Percentiles rank a stretch among this genome's conserved stretches.
Conservation (phyloP, 2,888 invertebrate species). For the Dasysyrphus albostriatus region DNA sequence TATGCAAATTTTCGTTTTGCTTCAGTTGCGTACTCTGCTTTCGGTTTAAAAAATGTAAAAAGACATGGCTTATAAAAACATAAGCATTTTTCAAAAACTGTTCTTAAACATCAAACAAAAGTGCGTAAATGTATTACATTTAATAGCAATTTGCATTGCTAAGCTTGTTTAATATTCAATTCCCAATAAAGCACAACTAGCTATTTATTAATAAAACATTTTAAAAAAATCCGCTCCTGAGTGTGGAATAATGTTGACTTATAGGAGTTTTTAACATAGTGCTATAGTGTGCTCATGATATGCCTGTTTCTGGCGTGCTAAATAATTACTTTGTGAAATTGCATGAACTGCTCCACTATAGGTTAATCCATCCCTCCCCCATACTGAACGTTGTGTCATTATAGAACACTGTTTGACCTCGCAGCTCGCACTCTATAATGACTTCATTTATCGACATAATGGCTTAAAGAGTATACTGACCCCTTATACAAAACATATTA, state of each 20-base stretch:
- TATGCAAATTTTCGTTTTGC: no score
- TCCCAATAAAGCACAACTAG: not conserved
- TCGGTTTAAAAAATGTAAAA: no score
- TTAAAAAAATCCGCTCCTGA: not conserved
- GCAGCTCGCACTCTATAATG: constrained; percentile 44
- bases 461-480: constrained; percentile 39
- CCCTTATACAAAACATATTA: not conserved
- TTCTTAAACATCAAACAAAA: no score
- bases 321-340: constrained; percentile 64
- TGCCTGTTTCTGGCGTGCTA: constrained; percentile 45
- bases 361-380: not conserved
- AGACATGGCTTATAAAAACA: no score
- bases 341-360: constrained; percentile 45
- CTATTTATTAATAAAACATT: no score
- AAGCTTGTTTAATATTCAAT: no score
- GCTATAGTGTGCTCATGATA: not conserved
- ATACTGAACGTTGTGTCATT: not conserved
- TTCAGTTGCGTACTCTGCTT: no score
- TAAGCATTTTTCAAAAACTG: no score
- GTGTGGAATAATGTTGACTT: not conserved
- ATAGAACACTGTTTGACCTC: constrained; percentile 22
- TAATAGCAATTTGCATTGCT: not conserved
- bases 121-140: no score
- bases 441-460: constrained; percentile 61
- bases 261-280: constrained; percentile 10